Evolutionary conservation across 2,113 vertebrate genomes (phyloP).

Genomic region (Oxygymnocypris stewartii): DNA sequence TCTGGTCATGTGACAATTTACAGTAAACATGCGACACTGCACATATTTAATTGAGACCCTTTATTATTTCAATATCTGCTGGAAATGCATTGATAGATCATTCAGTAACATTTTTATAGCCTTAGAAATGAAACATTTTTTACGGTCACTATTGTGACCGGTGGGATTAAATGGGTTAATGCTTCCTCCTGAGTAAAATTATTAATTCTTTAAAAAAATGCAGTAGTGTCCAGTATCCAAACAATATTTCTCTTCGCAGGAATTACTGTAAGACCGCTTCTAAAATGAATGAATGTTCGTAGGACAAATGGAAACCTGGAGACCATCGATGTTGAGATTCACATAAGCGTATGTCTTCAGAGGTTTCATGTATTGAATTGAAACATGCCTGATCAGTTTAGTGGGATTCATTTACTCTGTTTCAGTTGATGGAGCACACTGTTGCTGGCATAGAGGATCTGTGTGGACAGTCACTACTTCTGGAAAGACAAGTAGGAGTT

Average conservation of each 20-base stretch:
- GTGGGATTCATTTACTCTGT: conserved; percentile 12
- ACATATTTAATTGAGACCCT: too few relatives aligned
- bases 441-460: conserved; percentile 94
- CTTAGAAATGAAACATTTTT: too few relatives aligned
- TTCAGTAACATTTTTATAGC: too few relatives aligned
- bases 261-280: conserved; percentile 92
- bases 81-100: too few relatives aligned
- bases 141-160: too few relatives aligned
- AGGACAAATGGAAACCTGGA: conserved; percentile 87
- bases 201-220: too few relatives aligned
- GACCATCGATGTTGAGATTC: conserved; percentile 91
- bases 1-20: too few relatives aligned
- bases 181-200: neutral
- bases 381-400: neutral
- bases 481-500: conserved; percentile 99
- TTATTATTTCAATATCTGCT: too few relatives aligned
- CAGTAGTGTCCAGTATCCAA: neutral
- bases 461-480: conserved; percentile 95
- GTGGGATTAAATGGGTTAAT: too few relatives aligned
- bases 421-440: conserved; percentile 93
- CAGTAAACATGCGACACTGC: too few relatives aligned
- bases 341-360: conserved; percentile 82
- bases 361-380: neutral
- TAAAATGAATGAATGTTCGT: conserved; percentile 91
- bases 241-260: conserved; percentile 65